Conservation (phyloP, 1,140 invertebrate genomes). For the Tetramorium alpestre region DNA sequence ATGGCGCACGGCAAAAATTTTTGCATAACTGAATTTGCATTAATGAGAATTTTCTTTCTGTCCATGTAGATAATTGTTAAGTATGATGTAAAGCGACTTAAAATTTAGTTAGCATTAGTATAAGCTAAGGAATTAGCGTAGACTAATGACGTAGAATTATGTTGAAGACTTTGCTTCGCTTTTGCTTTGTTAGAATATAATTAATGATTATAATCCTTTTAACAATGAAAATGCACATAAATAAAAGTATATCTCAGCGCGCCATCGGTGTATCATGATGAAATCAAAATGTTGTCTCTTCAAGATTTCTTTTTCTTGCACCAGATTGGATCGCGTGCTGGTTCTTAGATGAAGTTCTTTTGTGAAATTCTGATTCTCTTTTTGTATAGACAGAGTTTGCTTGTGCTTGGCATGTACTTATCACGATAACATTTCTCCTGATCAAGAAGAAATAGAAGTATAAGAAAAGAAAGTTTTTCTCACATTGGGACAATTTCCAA, state of each 20-base stretch:
- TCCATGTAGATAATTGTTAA: constrained; percentile 2
- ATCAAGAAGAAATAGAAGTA: constrained; percentile 42
- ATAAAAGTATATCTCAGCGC: not conserved
- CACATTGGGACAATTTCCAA: constrained; percentile 57
- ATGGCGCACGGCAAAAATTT: not conserved
- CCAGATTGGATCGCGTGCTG: constrained; percentile 36
- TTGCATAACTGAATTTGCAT: not conserved
- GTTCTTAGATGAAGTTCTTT: constrained; percentile 44
- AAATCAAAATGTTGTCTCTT: constrained; percentile 25
- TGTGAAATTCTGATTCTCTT: constrained; percentile 38
- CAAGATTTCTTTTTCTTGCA: not conserved
- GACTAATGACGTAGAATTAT: not conserved
- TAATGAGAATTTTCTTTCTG: not conserved
- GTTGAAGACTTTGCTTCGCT: too few relatives aligned
- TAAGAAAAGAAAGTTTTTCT: constrained; percentile 33
- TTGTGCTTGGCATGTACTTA: constrained; percentile 46
- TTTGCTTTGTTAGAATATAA: not conserved
- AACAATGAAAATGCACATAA: not conserved
- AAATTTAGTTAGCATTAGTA: too few relatives aligned
- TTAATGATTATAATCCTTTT: not conserved
- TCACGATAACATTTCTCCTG: constrained; percentile 19
- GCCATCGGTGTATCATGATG: constrained; percentile 5
- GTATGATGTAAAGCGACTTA: not conserved
- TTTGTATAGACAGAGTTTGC: constrained; percentile 18
- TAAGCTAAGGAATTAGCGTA: not conserved